Base-by-base conservation (phyloP, 1,140 invertebrate species). In the Drosophila saltans region DNA sequence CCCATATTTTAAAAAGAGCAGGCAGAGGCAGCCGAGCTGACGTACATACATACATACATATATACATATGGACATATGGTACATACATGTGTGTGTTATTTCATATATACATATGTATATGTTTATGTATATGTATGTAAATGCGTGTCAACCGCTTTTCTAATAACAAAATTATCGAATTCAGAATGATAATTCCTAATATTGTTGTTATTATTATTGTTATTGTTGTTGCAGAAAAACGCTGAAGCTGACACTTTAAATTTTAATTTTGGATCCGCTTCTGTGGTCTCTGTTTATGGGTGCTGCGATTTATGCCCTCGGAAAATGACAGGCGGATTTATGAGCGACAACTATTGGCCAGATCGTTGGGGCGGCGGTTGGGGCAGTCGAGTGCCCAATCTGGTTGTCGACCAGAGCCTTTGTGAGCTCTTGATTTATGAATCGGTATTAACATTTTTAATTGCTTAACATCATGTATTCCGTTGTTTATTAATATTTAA, bases 401-500 rank as follows among this genome's bases (percentile, higher is more conserved):
- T 90, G 84, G 84, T 88, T 88, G 84, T 69, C 71, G 66, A 62
- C 26, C 61, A 57, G 65, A 59, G 77, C 69, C 79, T 89, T 72
- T 88, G 71, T 80, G 59, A 60, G 58, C 74, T 78, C 78, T 89
- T 91, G 85, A 91, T 91, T 91, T 91, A 91, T 91, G 81, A 77
- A 78, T 71, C 16, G 78, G 76, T 84, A 91, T 91, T 91, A 91
- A 91, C 90, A 91, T 91, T 91, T 91, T 91, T 91, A 91, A 91
- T 91, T 91, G 83, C 83, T 78, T 80, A 81, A 91, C 90, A 91
- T 91, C 80, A 76, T 91, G 90, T 91, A 85, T 90, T 86, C 75
- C 76, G 80, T 88, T 91, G 83, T 91, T 91, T 91, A 91, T 91
- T 91, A 84, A 90, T 88, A 84, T 88, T 89, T 80, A 82, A 80